phyloP scores from a whole-genome alignment of 2,797 vertebrate genomes.

The Echeneis naucrates region DNA sequence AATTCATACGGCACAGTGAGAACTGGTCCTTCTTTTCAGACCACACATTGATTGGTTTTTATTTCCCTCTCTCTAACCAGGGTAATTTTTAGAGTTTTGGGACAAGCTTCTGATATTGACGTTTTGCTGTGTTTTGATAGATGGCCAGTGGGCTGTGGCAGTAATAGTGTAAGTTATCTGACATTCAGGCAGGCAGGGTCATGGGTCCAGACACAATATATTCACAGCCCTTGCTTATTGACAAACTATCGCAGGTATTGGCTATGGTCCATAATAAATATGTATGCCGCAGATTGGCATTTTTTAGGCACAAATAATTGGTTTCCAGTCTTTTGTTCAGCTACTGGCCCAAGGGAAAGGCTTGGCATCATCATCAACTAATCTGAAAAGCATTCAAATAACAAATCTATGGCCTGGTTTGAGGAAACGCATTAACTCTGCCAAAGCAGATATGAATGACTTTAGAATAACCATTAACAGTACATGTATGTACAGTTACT shows the following conservation, averaged over 20 bases:
- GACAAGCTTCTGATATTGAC: conserved; percentile 73
- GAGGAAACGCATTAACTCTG: conserved; percentile 59
- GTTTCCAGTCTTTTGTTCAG: conserved; percentile 59
- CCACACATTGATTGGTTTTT: conserved; percentile 79
- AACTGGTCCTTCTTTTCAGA: conserved; percentile 67
- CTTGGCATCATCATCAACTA: conserved; percentile 69
- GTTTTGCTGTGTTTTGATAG: conserved; percentile 77
- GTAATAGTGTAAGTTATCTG: conserved; percentile 82
- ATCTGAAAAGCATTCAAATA: conserved; percentile 70
- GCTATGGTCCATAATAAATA: conserved; percentile 77
- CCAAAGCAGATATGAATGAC: conserved; percentile 50
- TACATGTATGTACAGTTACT: conserved; percentile 2
- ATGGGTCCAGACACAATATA: conserved; percentile 79
- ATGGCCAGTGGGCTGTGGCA: conserved; percentile 72
- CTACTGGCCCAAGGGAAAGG: conserved; percentile 47
- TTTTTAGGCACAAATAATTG: conserved; percentile 66
- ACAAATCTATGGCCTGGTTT: conserved; percentile 56
- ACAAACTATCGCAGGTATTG: conserved; percentile 78
- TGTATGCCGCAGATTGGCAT: conserved; percentile 67
- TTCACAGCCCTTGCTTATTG: conserved; percentile 80
- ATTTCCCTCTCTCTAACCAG: conserved; percentile 76
- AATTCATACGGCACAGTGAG: conserved; percentile 74
- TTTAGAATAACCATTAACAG: conserved; percentile 41
- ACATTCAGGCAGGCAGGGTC: conserved; percentile 75
- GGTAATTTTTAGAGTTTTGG: conserved; percentile 78